Evolutionary conservation across 2,113 vertebrate species (phyloP).

Genomic region (Pelecanoides urinatrix): DNA sequence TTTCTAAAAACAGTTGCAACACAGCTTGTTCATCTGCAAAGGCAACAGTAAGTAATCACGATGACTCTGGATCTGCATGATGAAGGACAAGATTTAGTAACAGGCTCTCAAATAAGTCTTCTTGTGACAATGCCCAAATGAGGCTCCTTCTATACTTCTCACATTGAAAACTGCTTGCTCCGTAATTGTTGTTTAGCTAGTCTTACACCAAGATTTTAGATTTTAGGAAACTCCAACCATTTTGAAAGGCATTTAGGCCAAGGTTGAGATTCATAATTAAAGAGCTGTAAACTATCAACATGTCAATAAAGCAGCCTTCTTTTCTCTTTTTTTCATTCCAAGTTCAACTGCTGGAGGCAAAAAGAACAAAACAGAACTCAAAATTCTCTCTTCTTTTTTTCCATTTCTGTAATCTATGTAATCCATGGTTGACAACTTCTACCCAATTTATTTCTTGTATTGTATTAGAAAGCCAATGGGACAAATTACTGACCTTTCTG

Average conservation of each 20-base stretch:
- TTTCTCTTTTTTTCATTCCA: background rate
- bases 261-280: background rate
- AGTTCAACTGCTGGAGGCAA: background rate
- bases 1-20: background rate
- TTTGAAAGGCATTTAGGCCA: background rate
- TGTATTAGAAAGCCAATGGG: background rate
- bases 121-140: background rate
- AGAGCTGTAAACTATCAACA: background rate
- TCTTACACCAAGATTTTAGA: background rate
- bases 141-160: background rate
- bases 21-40: background rate
- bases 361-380: background rate
- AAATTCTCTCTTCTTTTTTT: background rate
- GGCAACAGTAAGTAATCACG: background rate
- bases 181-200: background rate
- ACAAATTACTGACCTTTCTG: background rate
- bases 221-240: background rate
- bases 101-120: background rate
- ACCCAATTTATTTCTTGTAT: background rate
- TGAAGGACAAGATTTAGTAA: background rate
- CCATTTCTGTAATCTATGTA: background rate
- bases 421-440: background rate
- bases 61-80: background rate
- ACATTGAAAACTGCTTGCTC: background rate
- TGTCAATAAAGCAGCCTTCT: background rate